Evolutionary conservation across 2,888 invertebrate species (phyloP).

Genomic region (Penaeus monodon): DNA sequence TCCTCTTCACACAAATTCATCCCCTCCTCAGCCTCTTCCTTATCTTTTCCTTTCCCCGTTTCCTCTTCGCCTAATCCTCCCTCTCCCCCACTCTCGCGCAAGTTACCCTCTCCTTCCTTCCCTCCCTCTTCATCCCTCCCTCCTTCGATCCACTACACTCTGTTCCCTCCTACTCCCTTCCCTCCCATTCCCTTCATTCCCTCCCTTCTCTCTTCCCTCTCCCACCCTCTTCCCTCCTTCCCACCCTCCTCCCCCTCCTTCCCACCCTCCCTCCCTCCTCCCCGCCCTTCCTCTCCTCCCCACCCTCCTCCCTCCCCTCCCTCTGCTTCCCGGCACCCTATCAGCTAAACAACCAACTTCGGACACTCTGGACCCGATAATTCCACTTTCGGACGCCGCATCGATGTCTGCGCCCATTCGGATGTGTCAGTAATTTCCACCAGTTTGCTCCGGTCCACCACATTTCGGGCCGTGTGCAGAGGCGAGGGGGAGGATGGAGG

Average conservation of each 20-base stretch:
- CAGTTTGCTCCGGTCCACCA: slow-evolving; percentile 8
- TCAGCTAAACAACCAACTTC: not conserved
- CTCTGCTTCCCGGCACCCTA: no score
- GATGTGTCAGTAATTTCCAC: not conserved
- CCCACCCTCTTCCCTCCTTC: no score
- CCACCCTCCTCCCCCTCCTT: not conserved
- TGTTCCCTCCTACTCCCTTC: not conserved
- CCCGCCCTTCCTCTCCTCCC: not conserved
- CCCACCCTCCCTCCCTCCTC: not conserved
- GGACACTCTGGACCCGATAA: not conserved
- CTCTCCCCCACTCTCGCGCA: not conserved
- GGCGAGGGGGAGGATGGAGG: not conserved
- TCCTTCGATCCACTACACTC: not conserved
- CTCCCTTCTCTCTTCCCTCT: not conserved
- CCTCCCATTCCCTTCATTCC: not conserved
- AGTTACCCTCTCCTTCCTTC: not conserved
- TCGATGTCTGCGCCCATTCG: not conserved
- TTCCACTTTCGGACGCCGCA: not conserved
- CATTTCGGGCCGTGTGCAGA: not conserved
- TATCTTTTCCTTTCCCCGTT: no score
- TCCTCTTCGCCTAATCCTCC: no score
- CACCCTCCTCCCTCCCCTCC: no score
- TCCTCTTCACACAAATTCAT: no score
- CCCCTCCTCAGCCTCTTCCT: no score
- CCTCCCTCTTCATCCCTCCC: not conserved